Evolutionary conservation across 2,113 vertebrate genomes (phyloP), one percentile per base, ranked within the genome.

Genomic region (Lepus americanus): DNA sequence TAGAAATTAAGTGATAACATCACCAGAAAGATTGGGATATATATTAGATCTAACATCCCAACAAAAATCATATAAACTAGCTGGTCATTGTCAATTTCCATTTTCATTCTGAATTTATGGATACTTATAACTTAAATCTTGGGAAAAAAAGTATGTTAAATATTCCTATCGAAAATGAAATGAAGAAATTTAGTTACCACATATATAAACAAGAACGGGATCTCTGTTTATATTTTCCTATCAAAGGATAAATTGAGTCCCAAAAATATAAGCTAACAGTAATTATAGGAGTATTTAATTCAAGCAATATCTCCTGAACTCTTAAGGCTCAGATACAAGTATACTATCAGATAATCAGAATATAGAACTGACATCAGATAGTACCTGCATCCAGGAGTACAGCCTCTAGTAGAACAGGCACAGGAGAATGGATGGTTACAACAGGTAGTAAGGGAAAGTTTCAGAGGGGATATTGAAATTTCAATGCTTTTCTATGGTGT

Each of bases 81-180:
- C 23, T 19, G 78, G 88, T 55, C n/a, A 81, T n/a, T 92, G 25
- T 36, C 33, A 9, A 69, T 20, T 29, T 82, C n/a, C 51, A 44
- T 39, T 72, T 17, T 74, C 55, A 49, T 88, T 84, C 3, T 84
- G 16, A 85, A 66, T 23, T 33, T 59, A 44, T 44, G 44, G 44
- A 49, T 63, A 39, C 16, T 73, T 88, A 88, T n/a, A 81, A 74
- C 16, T 61, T 53, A 72, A 80, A 29, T 87, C 36, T 87, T 91
- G 61, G 9, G 44, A 44, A 89, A 86, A 86, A 91, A 89, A 25
- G 22, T 39, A 89, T 74, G 83, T 89, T 20, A 84, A 92, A 95
- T 82, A 69, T 93, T 36, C 79, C 36, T 72, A 81, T 14, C 86
- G 51, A 84, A 16, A 76, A 95, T 19, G 36, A 77, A 88, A 27